Base-by-base conservation (phyloP, 2,797 vertebrate genomes). In the Onychomys leucogaster region DNA sequence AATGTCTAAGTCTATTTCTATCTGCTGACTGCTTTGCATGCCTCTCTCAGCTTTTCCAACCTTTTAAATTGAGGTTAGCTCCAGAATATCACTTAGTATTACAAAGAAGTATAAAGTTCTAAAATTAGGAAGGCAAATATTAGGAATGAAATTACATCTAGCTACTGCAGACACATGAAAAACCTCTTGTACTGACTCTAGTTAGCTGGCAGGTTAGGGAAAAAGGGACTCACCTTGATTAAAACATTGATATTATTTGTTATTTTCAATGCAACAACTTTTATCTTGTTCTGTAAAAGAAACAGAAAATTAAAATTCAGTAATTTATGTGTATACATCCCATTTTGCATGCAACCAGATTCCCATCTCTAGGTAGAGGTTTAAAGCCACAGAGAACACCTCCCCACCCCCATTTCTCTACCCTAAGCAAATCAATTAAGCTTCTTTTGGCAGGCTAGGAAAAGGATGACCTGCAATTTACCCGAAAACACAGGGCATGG, bases 201-300 rank as follows among this genome's bases (percentile, higher is more conserved):
- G 86, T 21, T 93, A 73, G 49, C 21, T 46, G 14, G 32, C 43
- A 95, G 46, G 25, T 46, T 21, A 86, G 29, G 23, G 3, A 82
- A 93, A 93, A 67, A 89, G 92, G 92, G 16, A 92, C 83, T 98
- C 98, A 99, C 99, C 99, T 99, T 99, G 98, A 99, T 99, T 98
- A 99, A 99, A 98, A 99, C 98, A 73, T 99, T 99, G 97, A 99
- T 99, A 98, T 99, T 99, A 98, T 99, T 99, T 81, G 99, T 99
- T 98, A 99, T 99, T 99, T 99, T 99, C 97, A 99, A 98, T 91
- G 99, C 99, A 98, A 99, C 99, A 94, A 99, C 99, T 99, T 99
- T 99, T 96, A 99, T 99, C 99, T 99, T 99, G 98, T 99, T 99
- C 99, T 99, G 98, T 73, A 98, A 98, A 98, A 85, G 96, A 21